Evolutionary conservation across 2,113 vertebrate species (phyloP), one percentile per base, ranked within the genome.

Genomic region (Cercocebus atys): DNA sequence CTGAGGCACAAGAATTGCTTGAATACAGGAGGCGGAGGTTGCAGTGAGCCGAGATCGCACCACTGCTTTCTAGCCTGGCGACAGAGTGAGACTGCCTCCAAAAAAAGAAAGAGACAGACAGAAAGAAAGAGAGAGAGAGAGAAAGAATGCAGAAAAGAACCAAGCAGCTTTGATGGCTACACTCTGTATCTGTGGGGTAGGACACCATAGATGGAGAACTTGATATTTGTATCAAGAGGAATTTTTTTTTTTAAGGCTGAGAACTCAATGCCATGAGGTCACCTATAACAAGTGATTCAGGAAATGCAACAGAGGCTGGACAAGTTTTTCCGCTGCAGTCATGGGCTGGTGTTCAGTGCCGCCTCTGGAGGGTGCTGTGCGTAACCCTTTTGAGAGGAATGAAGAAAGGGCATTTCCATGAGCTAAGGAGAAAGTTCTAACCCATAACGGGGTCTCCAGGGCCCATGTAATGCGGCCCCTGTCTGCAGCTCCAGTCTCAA

Each of bases 191-290:
- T 3, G 38, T 22, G 55, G 43, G 35, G 32, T 0, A 59, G 30
- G 35, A 45, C 40, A 45, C 4, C 0, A 0, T 1, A 18, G n/a
- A 0, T 13, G 0, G 43, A 40, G 68, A 47, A 30, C 45, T 1
- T 18, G 55, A 55, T 50, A 50, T 50, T 50, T 50, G 47, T 8
- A 83, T 8, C 38, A 52, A 78, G 90, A 84, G 47, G 32, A 38
- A 35, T 6, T 70, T 25, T 47, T 8, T n/a, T 17, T 52, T 43
- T 66, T 45, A 17, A 72, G 9, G 40, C 25, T 61, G 57, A 72
- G 76, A 96, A 70, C 84, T 38, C 81, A 30, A 5, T 1, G 8
- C 32, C 10, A 3, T n/a, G 35, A 55, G 59, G 79, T 59, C 87
- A 59, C 17, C 18, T 38, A 23, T 9, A 30, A 35, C 35, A 52